These are phyloP conservation scores for Lasius fuliginosus DNA, from an alignment of 2,888 invertebrate species.

Conservation along the genomic window DNA sequence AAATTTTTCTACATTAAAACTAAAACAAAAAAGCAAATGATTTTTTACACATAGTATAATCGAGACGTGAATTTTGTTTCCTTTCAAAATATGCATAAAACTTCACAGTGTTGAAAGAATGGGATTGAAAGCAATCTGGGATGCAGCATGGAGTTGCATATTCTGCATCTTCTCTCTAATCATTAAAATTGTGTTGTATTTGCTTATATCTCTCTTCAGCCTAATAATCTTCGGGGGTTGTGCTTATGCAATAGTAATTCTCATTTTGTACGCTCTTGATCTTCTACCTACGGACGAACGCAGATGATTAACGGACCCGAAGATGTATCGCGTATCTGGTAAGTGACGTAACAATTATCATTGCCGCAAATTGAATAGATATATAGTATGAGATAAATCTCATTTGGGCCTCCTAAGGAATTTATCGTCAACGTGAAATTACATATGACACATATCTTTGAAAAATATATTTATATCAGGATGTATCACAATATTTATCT, in stretches of 20 bases:
- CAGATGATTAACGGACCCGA: constrained; percentile 25
- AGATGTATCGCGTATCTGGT: background rate
- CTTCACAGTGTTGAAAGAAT: constrained; percentile 57
- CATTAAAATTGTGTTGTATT: constrained; percentile 63
- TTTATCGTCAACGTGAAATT: constrained; percentile 13
- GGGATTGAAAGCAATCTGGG: constrained; percentile 64
- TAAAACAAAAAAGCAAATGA: constrained; percentile 3
- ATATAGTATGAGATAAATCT: background rate
- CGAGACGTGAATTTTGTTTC: constrained; percentile 12
- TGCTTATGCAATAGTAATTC: constrained; percentile 61
- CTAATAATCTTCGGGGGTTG: constrained; percentile 65
- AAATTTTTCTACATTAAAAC: background rate
- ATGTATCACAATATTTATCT: constrained; percentile 75
- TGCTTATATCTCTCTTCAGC: constrained; percentile 64
- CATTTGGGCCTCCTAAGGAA: background rate
- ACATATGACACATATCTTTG: constrained; percentile 59
- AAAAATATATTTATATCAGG: constrained; percentile 79
- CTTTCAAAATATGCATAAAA: constrained; percentile 39
- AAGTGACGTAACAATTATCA: constrained; percentile 32
- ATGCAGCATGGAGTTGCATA: constrained; percentile 62
- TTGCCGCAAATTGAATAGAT: constrained; percentile 10
- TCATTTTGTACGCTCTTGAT: constrained; percentile 63
- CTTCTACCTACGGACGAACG: constrained; percentile 24
- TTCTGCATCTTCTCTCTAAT: constrained; percentile 55
- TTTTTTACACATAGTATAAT: background rate